phyloP scores from a whole-genome alignment of 2,113 vertebrate species.

The Nipponia nippon region DNA sequence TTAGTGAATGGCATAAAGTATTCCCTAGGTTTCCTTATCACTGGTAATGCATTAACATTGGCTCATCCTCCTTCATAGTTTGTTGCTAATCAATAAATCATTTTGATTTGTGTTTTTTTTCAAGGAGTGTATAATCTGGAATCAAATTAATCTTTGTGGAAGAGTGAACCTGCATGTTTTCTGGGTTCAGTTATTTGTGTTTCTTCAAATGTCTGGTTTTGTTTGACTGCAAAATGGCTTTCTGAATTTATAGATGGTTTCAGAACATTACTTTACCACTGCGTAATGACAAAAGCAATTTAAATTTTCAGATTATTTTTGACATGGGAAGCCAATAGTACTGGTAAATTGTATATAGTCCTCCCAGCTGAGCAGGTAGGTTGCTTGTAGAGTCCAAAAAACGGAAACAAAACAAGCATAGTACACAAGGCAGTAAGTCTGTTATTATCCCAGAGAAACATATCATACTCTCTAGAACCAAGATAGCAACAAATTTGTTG shows the following conservation, averaged over 20 bases:
- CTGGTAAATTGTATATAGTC: neutral
- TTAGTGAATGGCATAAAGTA: neutral
- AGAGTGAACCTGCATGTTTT: neutral
- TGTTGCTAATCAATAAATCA: constrained; percentile 7
- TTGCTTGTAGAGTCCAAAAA: neutral
- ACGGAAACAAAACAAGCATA: neutral
- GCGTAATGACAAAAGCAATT: neutral
- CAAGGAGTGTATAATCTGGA: neutral
- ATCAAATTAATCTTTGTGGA: constrained; percentile 37
- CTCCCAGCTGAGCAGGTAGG: neutral
- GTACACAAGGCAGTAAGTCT: neutral
- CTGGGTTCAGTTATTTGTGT: neutral
- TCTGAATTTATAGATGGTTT: constrained; percentile 23
- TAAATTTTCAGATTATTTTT: neutral
- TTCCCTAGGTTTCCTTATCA: constrained; percentile 20
- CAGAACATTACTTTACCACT: constrained; percentile 19
- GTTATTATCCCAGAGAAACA: neutral
- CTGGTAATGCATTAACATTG: neutral
- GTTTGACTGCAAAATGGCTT: constrained; percentile 38
- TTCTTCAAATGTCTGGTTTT: neutral
- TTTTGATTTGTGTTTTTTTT: constrained; percentile 17
- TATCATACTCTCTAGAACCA: neutral
- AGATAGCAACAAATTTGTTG: neutral
- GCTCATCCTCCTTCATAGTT: neutral
- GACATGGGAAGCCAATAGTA: neutral